Evolutionary conservation across 2,113 vertebrate species (phyloP), one percentile per base, ranked within the genome.

Genomic region (Charina bottae): DNA sequence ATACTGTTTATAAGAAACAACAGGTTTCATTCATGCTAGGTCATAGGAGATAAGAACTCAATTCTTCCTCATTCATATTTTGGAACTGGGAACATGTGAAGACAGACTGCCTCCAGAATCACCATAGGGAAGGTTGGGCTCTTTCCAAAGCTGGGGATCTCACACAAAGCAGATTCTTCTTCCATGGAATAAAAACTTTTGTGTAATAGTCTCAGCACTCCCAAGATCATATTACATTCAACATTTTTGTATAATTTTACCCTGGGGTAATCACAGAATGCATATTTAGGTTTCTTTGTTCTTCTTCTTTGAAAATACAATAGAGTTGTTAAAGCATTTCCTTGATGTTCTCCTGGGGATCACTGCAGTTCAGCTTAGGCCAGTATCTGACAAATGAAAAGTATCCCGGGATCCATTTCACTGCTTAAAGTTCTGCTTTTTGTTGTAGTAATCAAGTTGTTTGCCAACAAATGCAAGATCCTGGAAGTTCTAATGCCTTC

Each of bases 401-500:
- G 62, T 11, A 28, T 46, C 26, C 7, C 23, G 24, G 56, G 85
- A 83, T 88, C n/a, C 15, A 23, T 83, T 90, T 37, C 28, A 58
- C 33, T 42, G 33, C 24, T 83, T 90, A 13, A 54, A 53, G 86
- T 90, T 83, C 8, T 87, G 56, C 83, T 88, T 54, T 17, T 2
- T 55, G 23, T 23, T 37, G 85, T 56, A 88, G 24, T 62, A 87
- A 90, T 87, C 54, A 87, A 12, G 15, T 90, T 90, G 37, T n/a
- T n/a, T 84, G 24, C 56, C 60, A 83, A 42, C 42, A 58, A n/a
- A 54, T 90, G 56, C 7, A 28, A 72, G n/a, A 83, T 54, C 28
- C 87, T 85, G 49, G 56, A 56, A 24, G 26, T 90, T 62, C 46
- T 84, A 23, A 88, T 88, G n/a, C 21, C 64, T 88, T 87, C 58